Base-by-base conservation (phyloP, 2,797 vertebrate species). In the Paguma larvata region DNA sequence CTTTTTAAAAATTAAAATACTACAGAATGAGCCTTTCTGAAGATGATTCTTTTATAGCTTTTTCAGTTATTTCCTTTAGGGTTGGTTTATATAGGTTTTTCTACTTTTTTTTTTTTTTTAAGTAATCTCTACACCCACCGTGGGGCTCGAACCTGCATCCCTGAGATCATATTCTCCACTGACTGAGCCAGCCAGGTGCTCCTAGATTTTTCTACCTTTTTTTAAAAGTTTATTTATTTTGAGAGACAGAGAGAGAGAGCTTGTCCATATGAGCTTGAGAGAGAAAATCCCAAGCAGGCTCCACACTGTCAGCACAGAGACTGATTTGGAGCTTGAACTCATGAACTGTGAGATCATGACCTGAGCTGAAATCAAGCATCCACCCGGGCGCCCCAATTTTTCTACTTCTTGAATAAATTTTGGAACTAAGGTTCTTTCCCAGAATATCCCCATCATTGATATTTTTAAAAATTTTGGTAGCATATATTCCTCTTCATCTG, bases 21-120 rank as follows among this genome's bases (percentile, higher is more conserved):
- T 68, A 51, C 51, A 85, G 38, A 85, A 90, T 62, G 25, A 90
- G 48, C 27, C 34, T 75, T 94, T 73, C 38, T 70, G 73, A 87
- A 78, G 51, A 85, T 85, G 63, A 85, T 85, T 78, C 62, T 94
- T 78, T 94, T 41, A 70, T 62, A 68, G 65, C n/a, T 67, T 77
- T 62, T 78, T 11, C 56, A 41, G 8, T 94, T 68, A 68, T 78
- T 32, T 67, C 34, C 32, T 80, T 86, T 68, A 34, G 34, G 32
- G 72, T n/a, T 94, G 25, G 18, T 9, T 84, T 83, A 32, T 63
- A 67, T 59, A 59, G 27, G 21, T 21, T 48, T 75, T 75, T 32
- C 73, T 30, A 30, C 73, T 46, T 72, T 75, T 46, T 8, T 41
- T 23, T n/a, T 73, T 30, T 73, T 32, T 46, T 75, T 75, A 48